A percentile compares a stretch with the other conserved stretches of the same genome.
phyloP scores from a whole-genome alignment of 2,888 invertebrate species.

The Polylopha cassiicola region DNA sequence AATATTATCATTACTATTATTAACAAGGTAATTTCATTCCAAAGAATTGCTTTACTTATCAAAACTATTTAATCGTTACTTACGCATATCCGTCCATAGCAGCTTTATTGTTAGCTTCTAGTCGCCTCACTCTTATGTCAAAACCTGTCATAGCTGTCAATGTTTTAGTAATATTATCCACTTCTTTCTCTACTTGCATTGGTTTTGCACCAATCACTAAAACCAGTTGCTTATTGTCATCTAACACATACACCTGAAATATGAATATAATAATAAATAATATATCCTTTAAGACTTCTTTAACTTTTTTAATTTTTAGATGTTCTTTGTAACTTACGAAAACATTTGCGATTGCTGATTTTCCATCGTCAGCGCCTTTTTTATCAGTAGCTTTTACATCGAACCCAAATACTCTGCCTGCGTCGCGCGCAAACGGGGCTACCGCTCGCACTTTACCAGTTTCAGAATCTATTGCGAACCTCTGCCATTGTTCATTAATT shows the following conservation, averaged over 20 bases:
- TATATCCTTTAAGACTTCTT: neutral
- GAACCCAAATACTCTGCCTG: constrained; percentile 88
- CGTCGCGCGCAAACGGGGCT: constrained; percentile 81
- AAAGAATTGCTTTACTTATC: neutral
- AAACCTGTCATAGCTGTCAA: constrained; percentile 85
- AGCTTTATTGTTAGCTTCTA: constrained; percentile 85
- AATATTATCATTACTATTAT: no score
- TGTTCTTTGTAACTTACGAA: constrained; percentile 79
- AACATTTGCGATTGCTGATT: constrained; percentile 89
- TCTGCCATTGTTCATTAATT: constrained; percentile 83
- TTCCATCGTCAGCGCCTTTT: constrained; percentile 87
- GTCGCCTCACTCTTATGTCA: constrained; percentile 85
- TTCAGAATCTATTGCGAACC: constrained; percentile 87
- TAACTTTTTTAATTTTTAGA: neutral
- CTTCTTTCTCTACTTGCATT: constrained; percentile 83
- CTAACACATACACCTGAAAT: constrained; percentile 85
- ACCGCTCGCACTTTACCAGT: constrained; percentile 86
- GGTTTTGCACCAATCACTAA: constrained; percentile 87
- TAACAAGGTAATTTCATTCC: neutral
- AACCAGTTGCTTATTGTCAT: constrained; percentile 87
- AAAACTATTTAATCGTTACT: constrained; percentile 53
- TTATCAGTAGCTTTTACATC: constrained; percentile 92
- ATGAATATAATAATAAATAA: neutral
- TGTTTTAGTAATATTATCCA: constrained; percentile 82
- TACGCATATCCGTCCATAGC: constrained; percentile 82